Evolutionary conservation across 2,888 invertebrate species (phyloP).

Genomic region (Agrochola macilenta): DNA sequence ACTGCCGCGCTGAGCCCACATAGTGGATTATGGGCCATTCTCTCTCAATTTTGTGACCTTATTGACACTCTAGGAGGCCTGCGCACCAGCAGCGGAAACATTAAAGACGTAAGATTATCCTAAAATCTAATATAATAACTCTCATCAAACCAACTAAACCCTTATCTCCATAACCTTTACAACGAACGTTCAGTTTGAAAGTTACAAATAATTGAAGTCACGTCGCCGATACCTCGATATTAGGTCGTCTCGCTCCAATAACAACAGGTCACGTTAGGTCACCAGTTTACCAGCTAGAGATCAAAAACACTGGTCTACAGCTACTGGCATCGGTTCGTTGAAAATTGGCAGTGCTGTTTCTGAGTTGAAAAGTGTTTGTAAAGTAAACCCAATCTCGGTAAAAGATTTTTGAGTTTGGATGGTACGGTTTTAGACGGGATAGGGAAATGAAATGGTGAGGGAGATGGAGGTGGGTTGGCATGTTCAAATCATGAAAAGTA

Average conservation of each 20-base stretch:
- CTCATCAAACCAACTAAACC: not conserved
- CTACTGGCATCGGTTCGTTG: not conserved
- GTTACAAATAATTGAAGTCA: conserved; percentile 34
- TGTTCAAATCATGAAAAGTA: not conserved
- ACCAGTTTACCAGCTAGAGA: conserved; percentile 1
- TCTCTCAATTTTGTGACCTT: too few relatives aligned
- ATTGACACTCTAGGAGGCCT: too few relatives aligned
- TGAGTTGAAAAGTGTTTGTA: conserved; percentile 25
- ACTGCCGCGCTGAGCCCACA: too few relatives aligned
- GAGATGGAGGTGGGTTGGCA: not conserved
- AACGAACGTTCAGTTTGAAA: not conserved
- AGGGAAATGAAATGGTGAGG: not conserved
- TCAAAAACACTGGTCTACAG: conserved; percentile 24
- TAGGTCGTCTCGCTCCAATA: conserved; percentile 24
- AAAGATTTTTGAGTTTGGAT: conserved; percentile 6
- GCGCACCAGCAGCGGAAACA: too few relatives aligned
- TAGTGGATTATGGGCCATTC: too few relatives aligned
- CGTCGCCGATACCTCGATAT: conserved; percentile 21
- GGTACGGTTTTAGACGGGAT: not conserved
- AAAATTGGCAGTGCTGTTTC: conserved; percentile 17
- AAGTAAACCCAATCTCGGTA: conserved; percentile 26
- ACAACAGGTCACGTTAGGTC: conserved; percentile 36
- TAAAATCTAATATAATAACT: not conserved
- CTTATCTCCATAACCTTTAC: conserved; percentile 6
- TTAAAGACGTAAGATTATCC: too few relatives aligned